These are phyloP conservation scores for Aphodius sticticus DNA, from an alignment of 2,888 invertebrate species.

Conservation along the genomic window DNA sequence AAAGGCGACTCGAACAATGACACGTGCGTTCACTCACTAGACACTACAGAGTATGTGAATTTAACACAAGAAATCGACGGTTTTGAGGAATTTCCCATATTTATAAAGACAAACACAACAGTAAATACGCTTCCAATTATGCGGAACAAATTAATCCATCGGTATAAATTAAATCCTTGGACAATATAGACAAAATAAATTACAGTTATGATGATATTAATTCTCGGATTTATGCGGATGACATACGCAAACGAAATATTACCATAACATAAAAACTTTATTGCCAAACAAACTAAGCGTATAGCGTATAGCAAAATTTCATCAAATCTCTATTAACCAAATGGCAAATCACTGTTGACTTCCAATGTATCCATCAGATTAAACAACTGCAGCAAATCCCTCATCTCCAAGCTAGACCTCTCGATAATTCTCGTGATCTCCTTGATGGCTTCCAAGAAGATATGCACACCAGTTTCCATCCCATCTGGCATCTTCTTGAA, in stretches of 20 bases:
- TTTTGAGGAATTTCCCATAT: too few relatives aligned
- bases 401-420: constrained; percentile 14
- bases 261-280: constrained; percentile 37
- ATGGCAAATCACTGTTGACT: constrained; percentile 8
- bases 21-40: too few relatives aligned
- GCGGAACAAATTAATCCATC: too few relatives aligned
- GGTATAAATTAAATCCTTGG: too few relatives aligned
- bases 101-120: too few relatives aligned
- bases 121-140: too few relatives aligned
- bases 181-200: too few relatives aligned
- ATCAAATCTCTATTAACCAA: not conserved
- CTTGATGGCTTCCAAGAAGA: constrained; percentile 12
- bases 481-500: constrained; percentile 19
- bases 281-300: constrained; percentile 47
- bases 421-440: constrained; percentile 12
- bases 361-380: constrained; percentile 17
- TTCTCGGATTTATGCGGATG: too few relatives aligned
- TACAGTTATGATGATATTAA: too few relatives aligned
- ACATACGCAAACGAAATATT: not conserved
- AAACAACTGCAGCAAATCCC: constrained; percentile 14
- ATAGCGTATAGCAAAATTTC: constrained; percentile 29
- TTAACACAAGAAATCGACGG: too few relatives aligned
- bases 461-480: constrained; percentile 1
- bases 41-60: too few relatives aligned
- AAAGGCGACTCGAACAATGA: too few relatives aligned